Conservation (phyloP, 2,888 invertebrate species). For the Glaucopsyche alexis region DNA sequence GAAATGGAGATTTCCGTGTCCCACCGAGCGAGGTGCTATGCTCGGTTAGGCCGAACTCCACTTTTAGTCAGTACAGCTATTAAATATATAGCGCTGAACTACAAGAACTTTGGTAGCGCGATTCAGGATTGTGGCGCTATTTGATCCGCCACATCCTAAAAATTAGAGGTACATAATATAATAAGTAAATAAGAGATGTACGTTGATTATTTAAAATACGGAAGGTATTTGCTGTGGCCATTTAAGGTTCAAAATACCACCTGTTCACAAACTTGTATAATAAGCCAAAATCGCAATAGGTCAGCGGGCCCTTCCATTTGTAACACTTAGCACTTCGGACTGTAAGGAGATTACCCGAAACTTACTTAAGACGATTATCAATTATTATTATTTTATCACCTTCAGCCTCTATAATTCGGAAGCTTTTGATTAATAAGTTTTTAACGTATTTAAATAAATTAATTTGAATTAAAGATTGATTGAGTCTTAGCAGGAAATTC, state of each 20-base stretch:
- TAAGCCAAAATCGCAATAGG: background rate
- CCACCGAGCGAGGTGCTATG: too few relatives aligned
- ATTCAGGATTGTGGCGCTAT: too few relatives aligned
- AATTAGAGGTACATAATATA: too few relatives aligned
- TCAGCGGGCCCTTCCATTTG: slow-evolving; percentile 21
- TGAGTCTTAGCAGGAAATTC: background rate
- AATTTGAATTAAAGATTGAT: slow-evolving; percentile 13
- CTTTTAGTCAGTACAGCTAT: too few relatives aligned
- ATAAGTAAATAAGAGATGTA: too few relatives aligned
- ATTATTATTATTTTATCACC: slow-evolving; percentile 46
- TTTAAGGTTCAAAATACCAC: background rate
- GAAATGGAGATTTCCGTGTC: too few relatives aligned
- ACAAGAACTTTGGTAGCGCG: too few relatives aligned
- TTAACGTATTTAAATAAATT: background rate
- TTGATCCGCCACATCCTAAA: too few relatives aligned
- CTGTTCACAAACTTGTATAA: background rate
- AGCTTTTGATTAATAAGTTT: slow-evolving; percentile 23
- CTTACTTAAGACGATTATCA: slow-evolving; percentile 60
- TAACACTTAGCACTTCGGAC: slow-evolving; percentile 54
- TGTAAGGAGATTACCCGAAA: slow-evolving; percentile 59
- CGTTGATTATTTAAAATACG: too few relatives aligned
- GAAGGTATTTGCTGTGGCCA: too few relatives aligned
- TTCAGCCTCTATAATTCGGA: slow-evolving; percentile 35
- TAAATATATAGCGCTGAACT: too few relatives aligned
- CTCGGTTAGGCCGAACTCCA: too few relatives aligned